Evolutionary conservation across 1,140 invertebrate genomes (phyloP).

Genomic region (Parapsyche elsis): DNA sequence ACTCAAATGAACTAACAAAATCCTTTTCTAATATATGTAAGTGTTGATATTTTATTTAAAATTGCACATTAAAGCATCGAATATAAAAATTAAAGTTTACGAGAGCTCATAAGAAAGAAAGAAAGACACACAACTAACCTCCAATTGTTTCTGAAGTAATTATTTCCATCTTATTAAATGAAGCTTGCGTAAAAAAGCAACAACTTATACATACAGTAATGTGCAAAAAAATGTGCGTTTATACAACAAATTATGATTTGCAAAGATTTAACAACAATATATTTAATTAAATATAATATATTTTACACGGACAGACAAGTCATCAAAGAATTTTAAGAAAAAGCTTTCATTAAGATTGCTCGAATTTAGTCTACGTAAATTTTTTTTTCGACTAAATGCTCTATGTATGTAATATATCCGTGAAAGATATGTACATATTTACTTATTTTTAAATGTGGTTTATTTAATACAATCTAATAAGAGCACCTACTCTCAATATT

Average conservation of each 20-base stretch:
- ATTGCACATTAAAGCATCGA: not conserved
- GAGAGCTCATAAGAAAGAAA: slow-evolving; percentile 23
- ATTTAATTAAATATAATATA: not conserved
- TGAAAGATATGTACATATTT: no score
- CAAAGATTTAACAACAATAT: not conserved
- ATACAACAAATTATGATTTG: slow-evolving; percentile 17
- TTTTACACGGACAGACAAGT: not conserved
- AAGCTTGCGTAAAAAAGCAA: slow-evolving; percentile 66
- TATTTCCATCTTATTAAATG: slow-evolving; percentile 65
- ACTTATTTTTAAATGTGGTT: no score
- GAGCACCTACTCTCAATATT: no score
- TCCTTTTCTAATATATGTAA: no score
- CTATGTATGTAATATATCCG: no score
- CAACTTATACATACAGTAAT: slow-evolving; percentile 50
- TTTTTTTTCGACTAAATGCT: no score
- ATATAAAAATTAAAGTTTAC: not conserved
- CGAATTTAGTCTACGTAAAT: no score
- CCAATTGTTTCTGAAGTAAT: slow-evolving; percentile 56
- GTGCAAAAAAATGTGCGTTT: slow-evolving; percentile 50
- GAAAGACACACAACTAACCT: slow-evolving; percentile 50
- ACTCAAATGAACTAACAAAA: not conserved
- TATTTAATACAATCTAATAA: no score
- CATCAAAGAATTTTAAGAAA: not conserved
- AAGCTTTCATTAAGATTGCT: not conserved
- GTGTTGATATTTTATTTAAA: no score